These are phyloP conservation scores for Panulirus ornatus DNA, from an alignment of 1,140 invertebrate genomes.

Conservation along the genomic window DNA sequence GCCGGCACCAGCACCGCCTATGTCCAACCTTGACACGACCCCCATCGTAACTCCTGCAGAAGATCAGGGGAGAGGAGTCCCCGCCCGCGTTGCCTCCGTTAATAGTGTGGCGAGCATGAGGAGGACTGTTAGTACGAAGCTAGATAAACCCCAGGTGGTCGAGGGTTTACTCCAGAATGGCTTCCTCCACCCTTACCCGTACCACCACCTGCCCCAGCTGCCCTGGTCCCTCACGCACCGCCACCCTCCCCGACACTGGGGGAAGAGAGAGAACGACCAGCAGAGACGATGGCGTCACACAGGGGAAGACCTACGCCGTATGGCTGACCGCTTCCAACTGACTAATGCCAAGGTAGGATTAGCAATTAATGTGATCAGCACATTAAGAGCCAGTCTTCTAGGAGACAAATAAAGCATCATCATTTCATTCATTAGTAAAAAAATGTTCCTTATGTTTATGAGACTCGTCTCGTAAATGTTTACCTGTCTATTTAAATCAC, in stretches of 20 bases:
- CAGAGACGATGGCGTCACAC: background rate
- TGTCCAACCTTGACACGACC: too few species aligned
- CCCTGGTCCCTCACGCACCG: slow-evolving; percentile 13
- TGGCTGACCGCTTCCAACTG: slow-evolving; percentile 48
- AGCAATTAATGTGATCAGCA: too few species aligned
- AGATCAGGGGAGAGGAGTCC: background rate
- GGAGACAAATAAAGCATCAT: too few species aligned
- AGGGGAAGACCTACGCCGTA: slow-evolving; percentile 36
- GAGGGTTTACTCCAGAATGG: background rate
- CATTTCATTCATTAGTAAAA: too few species aligned
- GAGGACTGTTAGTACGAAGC: background rate
- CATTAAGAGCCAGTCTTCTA: too few species aligned
- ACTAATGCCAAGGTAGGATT: slow-evolving; percentile 44
- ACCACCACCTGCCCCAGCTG: slow-evolving; percentile 24
- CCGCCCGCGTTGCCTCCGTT: too few species aligned
- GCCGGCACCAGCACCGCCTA: background rate
- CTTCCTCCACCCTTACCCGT: background rate
- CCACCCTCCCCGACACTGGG: too few species aligned
- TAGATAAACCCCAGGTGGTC: slow-evolving; percentile 41
- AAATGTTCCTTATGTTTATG: too few species aligned
- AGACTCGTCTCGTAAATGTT: too few species aligned
- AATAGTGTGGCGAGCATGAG: background rate
- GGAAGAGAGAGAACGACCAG: too few species aligned
- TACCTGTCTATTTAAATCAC: too few species aligned
- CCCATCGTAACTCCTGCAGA: background rate